These are phyloP conservation scores for Drosophila bifasciata DNA, from an alignment of 1,140 invertebrate species.

Conservation along the genomic window DNA sequence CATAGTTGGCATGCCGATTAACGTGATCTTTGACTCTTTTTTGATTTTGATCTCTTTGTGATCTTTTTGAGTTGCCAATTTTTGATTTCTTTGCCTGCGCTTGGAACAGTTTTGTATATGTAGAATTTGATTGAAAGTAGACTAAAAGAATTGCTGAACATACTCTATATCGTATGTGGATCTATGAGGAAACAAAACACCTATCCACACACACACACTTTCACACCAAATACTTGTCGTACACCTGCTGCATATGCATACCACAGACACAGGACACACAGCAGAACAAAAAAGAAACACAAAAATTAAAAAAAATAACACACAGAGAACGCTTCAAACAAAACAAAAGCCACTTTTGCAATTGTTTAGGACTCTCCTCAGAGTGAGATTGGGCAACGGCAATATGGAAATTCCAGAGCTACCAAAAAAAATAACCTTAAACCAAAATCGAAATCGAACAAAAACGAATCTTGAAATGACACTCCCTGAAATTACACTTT, in stretches of 20 bases:
- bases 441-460: constrained; percentile 10
- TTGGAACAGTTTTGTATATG: constrained; percentile 70
- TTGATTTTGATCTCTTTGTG: constrained; percentile 45
- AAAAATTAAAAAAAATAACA: constrained; percentile 19
- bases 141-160: too few species aligned
- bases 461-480: too few species aligned
- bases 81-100: constrained; percentile 66
- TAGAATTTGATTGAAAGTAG: constrained; percentile 25
- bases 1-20: constrained; percentile 69
- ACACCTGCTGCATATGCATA: constrained; percentile 24
- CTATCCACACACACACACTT: constrained; percentile 29
- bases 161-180: constrained; percentile 19
- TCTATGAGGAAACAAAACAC: constrained; percentile 21
- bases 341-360: constrained; percentile 25
- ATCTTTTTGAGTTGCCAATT: constrained; percentile 45
- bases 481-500: constrained; percentile 1
- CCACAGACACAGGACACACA: constrained; percentile 22
- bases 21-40: constrained; percentile 34
- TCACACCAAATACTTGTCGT: constrained; percentile 32
- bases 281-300: constrained; percentile 21
- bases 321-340: constrained; percentile 25
- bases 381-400: constrained; percentile 35
- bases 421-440: constrained; percentile 35
- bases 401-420: constrained; percentile 41
- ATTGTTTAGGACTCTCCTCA: constrained; percentile 50